Evolutionary conservation across 1,140 invertebrate species (phyloP), one percentile per base, ranked within the genome.

Genomic region (Asobara japonica): DNA sequence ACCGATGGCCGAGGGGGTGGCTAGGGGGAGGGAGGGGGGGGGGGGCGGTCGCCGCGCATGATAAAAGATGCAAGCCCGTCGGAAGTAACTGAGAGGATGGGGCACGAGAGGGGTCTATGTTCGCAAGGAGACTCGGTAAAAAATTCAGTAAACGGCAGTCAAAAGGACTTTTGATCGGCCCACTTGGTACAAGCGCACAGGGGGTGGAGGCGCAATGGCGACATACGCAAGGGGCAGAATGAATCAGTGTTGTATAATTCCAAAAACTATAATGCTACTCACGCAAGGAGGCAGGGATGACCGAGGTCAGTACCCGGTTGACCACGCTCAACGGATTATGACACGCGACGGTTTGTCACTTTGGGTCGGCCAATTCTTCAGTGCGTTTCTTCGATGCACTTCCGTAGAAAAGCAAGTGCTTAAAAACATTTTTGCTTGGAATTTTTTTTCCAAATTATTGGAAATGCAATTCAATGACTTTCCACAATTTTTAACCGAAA

Each of bases 81-180:
- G 76, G 73, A 60, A 72, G 75, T 51, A 75, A 73, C 62, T 70
- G 74, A 73, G 67, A 73, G 51, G 51, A 65, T 67, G 62, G 51
- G 56, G 29, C n/a, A n/a, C n/a, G n/a, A 29, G 25, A 30, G 25
- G 48, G 29, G 3, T 30, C 31, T 41, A n/a, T n/a, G 27, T 65
- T 27, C 18, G 36, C 31, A 66, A 66, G 31, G 31, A 41, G 56
- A 71, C 18, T 60, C 69, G 67, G 70, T 79, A 61, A 80, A 80
- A 80, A 73, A 81, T 81, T 79, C 74, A 81, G 69, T 64, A 74
- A 74, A 79, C 75, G 78, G 73, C 76, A 72, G 66, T 74, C 74
- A 73, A 74, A 80, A 79, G 78, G 74, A 76, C 74, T 77, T 73
- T 66, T 75, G 73, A 69, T 71, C 56, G 73, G 31, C 0, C 36